These are phyloP conservation scores for Pardalotus punctatus DNA, from an alignment of 2,113 vertebrate species.

Conservation along the genomic window DNA sequence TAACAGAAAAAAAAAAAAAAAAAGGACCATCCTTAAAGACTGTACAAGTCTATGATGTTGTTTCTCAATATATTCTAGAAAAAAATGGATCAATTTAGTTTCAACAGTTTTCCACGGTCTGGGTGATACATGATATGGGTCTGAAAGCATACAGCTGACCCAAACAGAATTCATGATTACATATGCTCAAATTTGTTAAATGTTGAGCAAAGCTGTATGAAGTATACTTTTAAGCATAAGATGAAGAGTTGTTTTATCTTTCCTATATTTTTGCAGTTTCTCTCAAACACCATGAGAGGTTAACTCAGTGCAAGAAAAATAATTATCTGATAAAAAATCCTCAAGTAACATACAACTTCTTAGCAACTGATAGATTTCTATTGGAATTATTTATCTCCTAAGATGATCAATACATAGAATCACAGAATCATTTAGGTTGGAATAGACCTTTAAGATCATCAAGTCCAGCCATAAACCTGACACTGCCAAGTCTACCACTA, in stretches of 20 bases:
- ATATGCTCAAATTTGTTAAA: not conserved
- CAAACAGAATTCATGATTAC: not conserved
- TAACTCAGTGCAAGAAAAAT: not conserved
- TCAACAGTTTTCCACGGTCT: not conserved
- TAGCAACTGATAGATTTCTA: not conserved
- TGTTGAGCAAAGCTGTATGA: not conserved
- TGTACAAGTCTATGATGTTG: not conserved
- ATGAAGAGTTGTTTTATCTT: not conserved
- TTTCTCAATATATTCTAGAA: not conserved
- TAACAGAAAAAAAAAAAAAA: not conserved
- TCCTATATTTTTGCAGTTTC: not conserved
- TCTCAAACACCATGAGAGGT: not conserved
- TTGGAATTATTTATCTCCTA: not conserved
- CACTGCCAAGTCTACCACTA: not conserved
- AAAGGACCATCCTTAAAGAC: not conserved
- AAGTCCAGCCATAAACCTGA: not conserved
- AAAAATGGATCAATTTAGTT: not conserved
- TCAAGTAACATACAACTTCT: not conserved
- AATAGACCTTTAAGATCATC: not conserved
- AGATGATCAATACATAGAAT: not conserved
- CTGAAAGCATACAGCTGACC: not conserved
- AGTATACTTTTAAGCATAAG: not conserved
- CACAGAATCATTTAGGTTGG: not conserved
- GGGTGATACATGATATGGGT: not conserved
- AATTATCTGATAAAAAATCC: not conserved